These are phyloP conservation scores for Sminthurides aquaticus DNA, from an alignment of 2,888 invertebrate genomes.

Conservation along the genomic window DNA sequence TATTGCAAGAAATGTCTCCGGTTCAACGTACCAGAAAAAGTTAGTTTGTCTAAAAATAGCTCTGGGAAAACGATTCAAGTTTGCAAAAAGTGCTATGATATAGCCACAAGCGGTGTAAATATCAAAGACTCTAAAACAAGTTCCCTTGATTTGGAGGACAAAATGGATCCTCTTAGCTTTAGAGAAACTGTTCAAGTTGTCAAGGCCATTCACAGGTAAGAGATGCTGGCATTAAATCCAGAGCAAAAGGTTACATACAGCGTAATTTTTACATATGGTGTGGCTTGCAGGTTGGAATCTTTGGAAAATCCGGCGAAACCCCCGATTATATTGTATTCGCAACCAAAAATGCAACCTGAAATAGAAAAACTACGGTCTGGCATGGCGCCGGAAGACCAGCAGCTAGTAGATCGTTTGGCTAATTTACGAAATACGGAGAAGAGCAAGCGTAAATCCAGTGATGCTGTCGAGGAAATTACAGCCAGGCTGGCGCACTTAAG, in stretches of 20 bases:
- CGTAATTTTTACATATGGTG: no score
- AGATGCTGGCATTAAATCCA: no score
- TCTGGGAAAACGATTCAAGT: constrained; percentile 6
- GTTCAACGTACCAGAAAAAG: constrained; percentile 50
- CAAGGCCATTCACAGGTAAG: constrained; percentile 55
- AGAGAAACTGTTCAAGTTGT: constrained; percentile 26
- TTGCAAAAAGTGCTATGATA: constrained; percentile 16
- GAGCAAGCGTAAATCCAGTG: constrained; percentile 24
- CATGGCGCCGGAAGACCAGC: constrained; percentile 53
- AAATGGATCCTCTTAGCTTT: constrained; percentile 14
- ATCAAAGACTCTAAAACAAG: not conserved
- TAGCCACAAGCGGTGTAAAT: not conserved
- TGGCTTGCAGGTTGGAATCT: constrained; percentile 50
- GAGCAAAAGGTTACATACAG: no score
- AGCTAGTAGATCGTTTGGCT: constrained; percentile 60
- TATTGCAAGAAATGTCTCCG: constrained; percentile 74
- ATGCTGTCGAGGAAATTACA: constrained; percentile 51
- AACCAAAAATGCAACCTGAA: constrained; percentile 46
- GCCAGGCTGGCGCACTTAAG: constrained; percentile 51
- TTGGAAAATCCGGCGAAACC: constrained; percentile 54
- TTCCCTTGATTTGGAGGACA: not conserved
- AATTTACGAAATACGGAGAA: constrained; percentile 53
- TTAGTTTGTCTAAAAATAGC: not conserved
- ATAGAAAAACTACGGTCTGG: constrained; percentile 48
- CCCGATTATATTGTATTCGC: constrained; percentile 53